Evolutionary conservation across 2,113 vertebrate genomes (phyloP).

Genomic region (Probosciger aterrimus): DNA sequence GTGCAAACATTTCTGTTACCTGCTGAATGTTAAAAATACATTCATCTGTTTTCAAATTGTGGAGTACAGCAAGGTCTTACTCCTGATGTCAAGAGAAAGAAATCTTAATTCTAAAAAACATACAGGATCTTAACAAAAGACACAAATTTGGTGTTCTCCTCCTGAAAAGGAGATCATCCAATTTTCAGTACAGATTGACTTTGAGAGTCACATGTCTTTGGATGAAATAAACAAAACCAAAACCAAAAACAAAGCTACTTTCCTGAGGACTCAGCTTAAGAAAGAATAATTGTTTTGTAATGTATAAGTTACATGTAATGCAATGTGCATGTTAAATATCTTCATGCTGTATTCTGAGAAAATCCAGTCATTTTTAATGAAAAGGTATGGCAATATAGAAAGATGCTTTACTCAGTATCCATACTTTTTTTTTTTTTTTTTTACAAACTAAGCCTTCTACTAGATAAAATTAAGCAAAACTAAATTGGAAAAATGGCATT

Average conservation of each 20-base stretch:
- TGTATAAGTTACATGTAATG: background rate
- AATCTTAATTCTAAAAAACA: background rate
- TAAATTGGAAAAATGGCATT: background rate
- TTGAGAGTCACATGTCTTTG: background rate
- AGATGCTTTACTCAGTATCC: background rate
- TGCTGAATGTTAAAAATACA: background rate
- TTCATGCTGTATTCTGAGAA: background rate
- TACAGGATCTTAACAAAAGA: background rate
- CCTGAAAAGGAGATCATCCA: background rate
- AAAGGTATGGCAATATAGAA: background rate
- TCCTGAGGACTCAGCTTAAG: background rate
- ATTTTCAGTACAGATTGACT: background rate
- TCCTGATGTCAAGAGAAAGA: background rate
- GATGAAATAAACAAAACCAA: background rate
- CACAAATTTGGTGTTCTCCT: background rate
- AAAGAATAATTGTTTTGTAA: background rate
- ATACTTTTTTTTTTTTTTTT: background rate
- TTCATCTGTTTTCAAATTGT: background rate
- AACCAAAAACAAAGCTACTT: background rate
- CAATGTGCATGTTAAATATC: background rate
- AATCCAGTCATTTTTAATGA: background rate
- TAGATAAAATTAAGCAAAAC: background rate
- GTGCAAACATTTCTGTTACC: background rate
- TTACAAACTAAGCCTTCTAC: background rate
- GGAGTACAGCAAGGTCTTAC: background rate